Conservation (phyloP, 92 coral and sea anemone genomes). For the Galaxea fascicularis region DNA sequence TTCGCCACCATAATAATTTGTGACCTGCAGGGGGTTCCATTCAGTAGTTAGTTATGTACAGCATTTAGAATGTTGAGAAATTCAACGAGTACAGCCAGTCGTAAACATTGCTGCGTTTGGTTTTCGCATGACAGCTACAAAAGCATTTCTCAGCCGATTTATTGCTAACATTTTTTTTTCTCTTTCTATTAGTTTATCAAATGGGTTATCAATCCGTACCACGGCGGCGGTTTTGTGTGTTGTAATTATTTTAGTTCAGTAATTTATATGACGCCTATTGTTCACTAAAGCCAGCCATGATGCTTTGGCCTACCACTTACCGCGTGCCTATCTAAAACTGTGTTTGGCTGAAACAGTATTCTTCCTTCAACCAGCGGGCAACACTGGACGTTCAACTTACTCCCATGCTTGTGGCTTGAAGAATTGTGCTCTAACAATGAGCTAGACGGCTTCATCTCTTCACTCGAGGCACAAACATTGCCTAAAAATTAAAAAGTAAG, state of each 20-base stretch:
- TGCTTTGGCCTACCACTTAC: not conserved
- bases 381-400: not conserved
- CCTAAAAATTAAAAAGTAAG: not conserved
- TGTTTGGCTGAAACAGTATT: conserved; percentile 26
- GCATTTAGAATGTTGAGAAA: not conserved
- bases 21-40: not conserved
- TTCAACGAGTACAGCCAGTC: too few species aligned
- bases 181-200: too few species aligned
- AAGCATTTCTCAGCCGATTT: too few species aligned
- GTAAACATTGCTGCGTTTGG: too few species aligned
- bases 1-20: conserved; percentile 7
- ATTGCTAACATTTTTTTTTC: too few species aligned
- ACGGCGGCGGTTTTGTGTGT: too few species aligned
- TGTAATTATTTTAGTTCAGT: too few species aligned
- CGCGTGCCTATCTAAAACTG: conserved; percentile 24
- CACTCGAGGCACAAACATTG: not conserved
- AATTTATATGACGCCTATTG: too few species aligned
- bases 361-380: not conserved
- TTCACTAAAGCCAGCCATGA: too few species aligned
- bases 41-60: not conserved
- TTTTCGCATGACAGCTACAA: too few species aligned
- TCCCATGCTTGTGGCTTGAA: not conserved
- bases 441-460: not conserved
- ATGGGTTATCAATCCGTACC: too few species aligned
- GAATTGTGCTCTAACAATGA: not conserved